Percentiles rank a stretch among this genome's conserved stretches.
phyloP scores from a whole-genome alignment of 2,888 invertebrate species.

The Saturnia japonica region DNA sequence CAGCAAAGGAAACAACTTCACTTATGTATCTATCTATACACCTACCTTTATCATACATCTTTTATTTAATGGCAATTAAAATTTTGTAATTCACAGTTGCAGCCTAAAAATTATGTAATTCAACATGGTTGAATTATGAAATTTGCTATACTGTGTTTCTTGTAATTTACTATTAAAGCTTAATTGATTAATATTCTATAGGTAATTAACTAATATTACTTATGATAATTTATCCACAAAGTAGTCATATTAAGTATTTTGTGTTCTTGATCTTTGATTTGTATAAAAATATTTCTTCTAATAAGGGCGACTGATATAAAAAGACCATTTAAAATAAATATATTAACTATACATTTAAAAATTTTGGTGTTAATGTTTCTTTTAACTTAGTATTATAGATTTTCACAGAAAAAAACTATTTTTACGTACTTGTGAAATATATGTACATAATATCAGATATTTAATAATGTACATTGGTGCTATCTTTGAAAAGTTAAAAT shows the following conservation, averaged over 20 bases:
- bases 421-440: neutral
- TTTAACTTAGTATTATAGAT: no score
- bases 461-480: constrained; percentile 50
- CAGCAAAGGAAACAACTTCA: neutral
- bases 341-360: neutral
- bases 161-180: neutral
- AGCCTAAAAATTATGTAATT: neutral
- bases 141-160: neutral
- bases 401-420: neutral
- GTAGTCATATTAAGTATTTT: neutral
- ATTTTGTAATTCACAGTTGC: neutral
- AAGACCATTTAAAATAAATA: neutral
- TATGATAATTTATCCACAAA: neutral
- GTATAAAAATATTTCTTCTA: neutral
- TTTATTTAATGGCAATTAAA: neutral
- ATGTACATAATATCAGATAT: constrained; percentile 19
- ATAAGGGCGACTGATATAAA: neutral
- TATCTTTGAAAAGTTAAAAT: constrained; percentile 35
- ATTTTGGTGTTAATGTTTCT: no score
- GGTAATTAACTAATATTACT: neutral
- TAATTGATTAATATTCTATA: neutral
- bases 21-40: no score
- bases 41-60: neutral
- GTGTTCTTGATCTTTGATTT: neutral
- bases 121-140: neutral